Evolutionary conservation across 2,797 vertebrate species (phyloP).

Genomic region (Epinephelus awoara): DNA sequence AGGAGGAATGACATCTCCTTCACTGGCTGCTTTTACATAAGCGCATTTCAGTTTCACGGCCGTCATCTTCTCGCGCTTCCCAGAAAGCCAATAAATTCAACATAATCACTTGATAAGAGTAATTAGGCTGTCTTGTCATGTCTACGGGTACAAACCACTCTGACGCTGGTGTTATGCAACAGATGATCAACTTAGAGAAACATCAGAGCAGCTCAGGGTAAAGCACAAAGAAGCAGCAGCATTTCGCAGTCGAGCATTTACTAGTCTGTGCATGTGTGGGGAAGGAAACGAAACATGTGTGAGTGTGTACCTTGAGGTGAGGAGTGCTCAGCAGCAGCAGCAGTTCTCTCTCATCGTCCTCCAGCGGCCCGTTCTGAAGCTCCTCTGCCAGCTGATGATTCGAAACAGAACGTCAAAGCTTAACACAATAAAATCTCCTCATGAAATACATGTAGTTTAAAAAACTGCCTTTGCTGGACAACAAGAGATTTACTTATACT

Average conservation of each 20-base stretch:
- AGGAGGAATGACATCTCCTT: neutral
- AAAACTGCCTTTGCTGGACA: neutral
- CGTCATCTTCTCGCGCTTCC: slow-evolving; percentile 12
- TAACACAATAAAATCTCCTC: slow-evolving; percentile 2
- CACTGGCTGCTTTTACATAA: too few relatives aligned
- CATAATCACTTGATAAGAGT: slow-evolving; percentile 57
- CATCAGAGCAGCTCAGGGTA: slow-evolving; percentile 26
- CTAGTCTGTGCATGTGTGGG: slow-evolving; percentile 1
- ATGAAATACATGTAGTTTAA: neutral
- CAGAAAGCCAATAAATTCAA: slow-evolving; percentile 43
- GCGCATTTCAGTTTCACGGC: slow-evolving; percentile 11
- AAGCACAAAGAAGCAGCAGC: neutral
- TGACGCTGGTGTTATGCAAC: slow-evolving; percentile 27
- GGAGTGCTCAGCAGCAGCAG: slow-evolving; percentile 92
- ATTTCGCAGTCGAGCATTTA: neutral
- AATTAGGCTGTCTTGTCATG: slow-evolving; percentile 42
- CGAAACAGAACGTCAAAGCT: slow-evolving; percentile 22
- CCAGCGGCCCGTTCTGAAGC: slow-evolving; percentile 89
- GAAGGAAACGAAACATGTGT: slow-evolving; percentile 2
- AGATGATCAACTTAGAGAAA: slow-evolving; percentile 37
- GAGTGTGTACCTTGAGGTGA: slow-evolving; percentile 90
- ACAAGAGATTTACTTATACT: neutral
- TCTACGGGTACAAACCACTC: slow-evolving; percentile 30
- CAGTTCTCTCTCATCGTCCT: slow-evolving; percentile 91
- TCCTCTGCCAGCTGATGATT: slow-evolving; percentile 91